A percentile compares a stretch with the other conserved stretches of the same genome.
These are phyloP conservation scores for Vidua chalybeata DNA, from an alignment of 2,113 vertebrate species.

Conservation along the genomic window DNA sequence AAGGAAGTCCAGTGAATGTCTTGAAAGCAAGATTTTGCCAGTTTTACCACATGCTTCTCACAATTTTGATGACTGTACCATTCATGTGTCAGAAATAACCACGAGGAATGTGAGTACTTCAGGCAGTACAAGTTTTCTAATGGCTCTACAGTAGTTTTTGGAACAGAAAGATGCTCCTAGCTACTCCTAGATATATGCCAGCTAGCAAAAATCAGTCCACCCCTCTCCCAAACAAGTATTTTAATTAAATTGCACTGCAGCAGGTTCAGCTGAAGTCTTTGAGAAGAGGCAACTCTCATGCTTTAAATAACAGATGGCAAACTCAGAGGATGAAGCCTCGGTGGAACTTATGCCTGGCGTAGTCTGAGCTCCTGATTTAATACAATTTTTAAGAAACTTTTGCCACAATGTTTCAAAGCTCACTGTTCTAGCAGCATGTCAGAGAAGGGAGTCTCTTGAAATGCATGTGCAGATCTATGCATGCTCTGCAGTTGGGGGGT, in stretches of 20 bases:
- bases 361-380: background rate
- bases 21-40: background rate
- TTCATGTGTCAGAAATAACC: slow-evolving; percentile 1
- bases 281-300: background rate
- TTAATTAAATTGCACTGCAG: background rate
- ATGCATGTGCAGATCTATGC: background rate
- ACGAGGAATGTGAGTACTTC: background rate
- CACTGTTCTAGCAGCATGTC: background rate
- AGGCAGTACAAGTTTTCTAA: background rate
- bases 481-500: fast-evolving
- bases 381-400: background rate
- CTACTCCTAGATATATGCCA: background rate
- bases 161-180: background rate
- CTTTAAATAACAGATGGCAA: background rate
- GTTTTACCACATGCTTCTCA: slow-evolving; percentile 19
- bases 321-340: background rate
- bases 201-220: background rate
- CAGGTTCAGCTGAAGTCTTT: background rate
- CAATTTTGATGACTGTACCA: background rate
- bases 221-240: background rate
- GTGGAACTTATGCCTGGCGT: background rate
- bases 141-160: background rate
- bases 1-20: background rate
- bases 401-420: background rate
- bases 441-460: background rate